Evolutionary conservation across 2,113 vertebrate species (phyloP).

Genomic region (Drymodes brunneopygia): DNA sequence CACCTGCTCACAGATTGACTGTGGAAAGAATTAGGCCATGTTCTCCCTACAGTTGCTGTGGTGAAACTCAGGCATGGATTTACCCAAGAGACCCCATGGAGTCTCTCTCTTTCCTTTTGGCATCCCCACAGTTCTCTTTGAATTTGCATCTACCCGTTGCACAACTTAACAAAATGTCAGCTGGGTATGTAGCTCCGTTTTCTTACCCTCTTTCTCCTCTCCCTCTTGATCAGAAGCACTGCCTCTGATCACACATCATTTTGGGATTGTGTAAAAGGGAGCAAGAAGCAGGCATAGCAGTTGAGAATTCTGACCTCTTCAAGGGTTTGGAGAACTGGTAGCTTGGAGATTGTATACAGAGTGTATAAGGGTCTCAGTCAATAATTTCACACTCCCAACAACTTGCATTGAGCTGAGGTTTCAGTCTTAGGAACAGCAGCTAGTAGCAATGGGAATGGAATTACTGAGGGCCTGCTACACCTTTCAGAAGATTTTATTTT

Average conservation of each 20-base stretch:
- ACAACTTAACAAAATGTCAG: background rate
- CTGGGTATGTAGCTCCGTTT: background rate
- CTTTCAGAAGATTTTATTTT: background rate
- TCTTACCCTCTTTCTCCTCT: background rate
- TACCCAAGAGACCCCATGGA: background rate
- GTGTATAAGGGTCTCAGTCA: background rate
- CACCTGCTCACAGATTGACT: slow-evolving; percentile 43
- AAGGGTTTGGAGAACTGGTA: background rate
- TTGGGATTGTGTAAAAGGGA: background rate
- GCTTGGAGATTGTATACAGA: background rate
- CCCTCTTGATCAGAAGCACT: background rate
- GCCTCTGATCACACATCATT: background rate
- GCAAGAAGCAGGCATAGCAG: background rate
- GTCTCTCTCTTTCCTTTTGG: background rate
- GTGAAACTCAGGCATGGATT: slow-evolving; percentile 8
- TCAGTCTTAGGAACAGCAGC: background rate
- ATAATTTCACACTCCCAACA: background rate
- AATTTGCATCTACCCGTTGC: too few species aligned
- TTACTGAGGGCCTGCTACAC: background rate
- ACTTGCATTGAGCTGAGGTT: background rate
- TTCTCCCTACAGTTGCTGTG: background rate
- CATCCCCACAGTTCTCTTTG: background rate
- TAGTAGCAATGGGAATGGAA: background rate
- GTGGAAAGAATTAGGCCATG: background rate
- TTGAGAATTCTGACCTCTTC: background rate